A percentile compares a stretch with the other conserved stretches of the same genome.
Evolutionary conservation across 2,797 vertebrate genomes (phyloP).

Genomic region (Sibirionetta formosa): DNA sequence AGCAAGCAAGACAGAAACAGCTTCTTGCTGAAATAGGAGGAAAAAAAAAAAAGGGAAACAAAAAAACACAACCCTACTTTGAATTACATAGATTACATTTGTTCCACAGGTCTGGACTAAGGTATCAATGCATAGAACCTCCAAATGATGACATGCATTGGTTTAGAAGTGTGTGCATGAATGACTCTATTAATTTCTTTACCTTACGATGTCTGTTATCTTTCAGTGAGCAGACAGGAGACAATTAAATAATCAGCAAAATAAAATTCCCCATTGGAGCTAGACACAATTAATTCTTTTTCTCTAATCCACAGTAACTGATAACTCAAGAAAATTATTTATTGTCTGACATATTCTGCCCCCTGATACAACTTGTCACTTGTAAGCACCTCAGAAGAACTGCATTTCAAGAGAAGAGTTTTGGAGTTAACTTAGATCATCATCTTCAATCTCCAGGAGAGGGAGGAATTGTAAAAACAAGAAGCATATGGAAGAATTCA

Average conservation of each 20-base stretch:
- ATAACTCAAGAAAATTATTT: background rate
- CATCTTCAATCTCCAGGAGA: background rate
- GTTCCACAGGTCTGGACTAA: background rate
- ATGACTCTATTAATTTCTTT: background rate
- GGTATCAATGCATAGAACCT: background rate
- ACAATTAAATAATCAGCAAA: background rate
- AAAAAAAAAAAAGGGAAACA: too few relatives aligned
- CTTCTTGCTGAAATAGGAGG: background rate
- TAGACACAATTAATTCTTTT: background rate
- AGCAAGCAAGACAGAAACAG: background rate
- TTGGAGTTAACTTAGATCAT: background rate
- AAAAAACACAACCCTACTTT: background rate
- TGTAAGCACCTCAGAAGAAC: background rate
- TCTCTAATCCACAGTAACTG: background rate
- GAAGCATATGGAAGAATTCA: background rate
- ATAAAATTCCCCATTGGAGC: background rate
- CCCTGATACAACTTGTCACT: background rate
- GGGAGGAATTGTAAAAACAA: conserved; percentile 12
- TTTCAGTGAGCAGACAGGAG: background rate
- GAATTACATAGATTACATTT: background rate
- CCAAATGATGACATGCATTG: background rate
- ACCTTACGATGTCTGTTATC: background rate
- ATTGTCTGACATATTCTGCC: background rate
- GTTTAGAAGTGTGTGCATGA: background rate
- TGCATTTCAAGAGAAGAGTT: background rate